Conservation (phyloP, 2,888 invertebrate species). For the Cheilosia vernalis region DNA sequence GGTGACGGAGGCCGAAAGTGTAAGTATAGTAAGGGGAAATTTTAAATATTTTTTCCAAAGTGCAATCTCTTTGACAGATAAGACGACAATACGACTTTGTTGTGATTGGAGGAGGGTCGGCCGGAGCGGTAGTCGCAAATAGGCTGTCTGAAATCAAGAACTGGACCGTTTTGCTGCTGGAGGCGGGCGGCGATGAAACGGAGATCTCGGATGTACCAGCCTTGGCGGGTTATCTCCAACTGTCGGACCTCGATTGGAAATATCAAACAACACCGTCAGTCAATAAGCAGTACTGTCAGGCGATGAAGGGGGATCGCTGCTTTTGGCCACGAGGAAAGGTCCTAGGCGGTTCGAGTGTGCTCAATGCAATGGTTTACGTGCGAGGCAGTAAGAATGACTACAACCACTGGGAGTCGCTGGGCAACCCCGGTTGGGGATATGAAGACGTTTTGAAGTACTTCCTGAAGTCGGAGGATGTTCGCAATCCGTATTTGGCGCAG, state of each 20-base stretch:
- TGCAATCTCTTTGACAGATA: conserved; percentile 84
- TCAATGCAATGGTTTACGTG: conserved; percentile 96
- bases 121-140: conserved; percentile 94
- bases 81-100: conserved; percentile 93
- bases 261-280: conserved; percentile 92
- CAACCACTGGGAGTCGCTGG: conserved; percentile 92
- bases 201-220: conserved; percentile 95
- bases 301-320: conserved; percentile 93
- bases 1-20: conserved; percentile 88
- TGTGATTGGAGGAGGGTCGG: conserved; percentile 94
- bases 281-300: conserved; percentile 92
- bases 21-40: conserved; percentile 83
- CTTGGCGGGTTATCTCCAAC: conserved; percentile 92
- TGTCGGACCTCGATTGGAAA: conserved; percentile 95
- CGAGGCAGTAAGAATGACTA: conserved; percentile 94
- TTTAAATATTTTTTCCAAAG: background rate
- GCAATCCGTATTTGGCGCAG: conserved; percentile 91
- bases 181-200: conserved; percentile 94
- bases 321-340: conserved; percentile 97
- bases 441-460: conserved; percentile 92
- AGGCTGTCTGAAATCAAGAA: conserved; percentile 91
- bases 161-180: conserved; percentile 92
- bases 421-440: conserved; percentile 94
- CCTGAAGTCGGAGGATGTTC: conserved; percentile 93
- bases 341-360: conserved; percentile 93